These are phyloP conservation scores for Zhuqinia jingwanae DNA, from an alignment of 2,888 invertebrate genomes.

Conservation along the genomic window DNA sequence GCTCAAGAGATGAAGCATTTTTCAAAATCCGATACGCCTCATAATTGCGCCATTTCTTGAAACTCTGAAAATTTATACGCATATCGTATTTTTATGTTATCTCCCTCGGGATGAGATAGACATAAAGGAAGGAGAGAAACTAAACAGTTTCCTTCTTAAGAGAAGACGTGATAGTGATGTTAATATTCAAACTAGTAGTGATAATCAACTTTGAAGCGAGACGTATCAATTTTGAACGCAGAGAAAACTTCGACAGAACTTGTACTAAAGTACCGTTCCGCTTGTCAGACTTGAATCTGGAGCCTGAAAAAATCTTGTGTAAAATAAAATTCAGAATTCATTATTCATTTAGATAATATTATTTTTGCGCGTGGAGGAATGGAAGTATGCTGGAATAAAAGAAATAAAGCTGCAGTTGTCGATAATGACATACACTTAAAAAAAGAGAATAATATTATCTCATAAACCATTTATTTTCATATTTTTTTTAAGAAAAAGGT, in stretches of 20 bases:
- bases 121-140: constrained; percentile 4
- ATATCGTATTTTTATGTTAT: constrained; percentile 24
- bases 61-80: constrained; percentile 52
- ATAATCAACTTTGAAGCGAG: constrained; percentile 49
- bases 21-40: constrained; percentile 22
- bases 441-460: not conserved
- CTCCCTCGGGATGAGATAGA: constrained; percentile 14
- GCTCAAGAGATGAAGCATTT: constrained; percentile 17
- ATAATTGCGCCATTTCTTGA: constrained; percentile 43
- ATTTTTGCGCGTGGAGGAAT: constrained; percentile 15
- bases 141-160: not conserved
- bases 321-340: constrained; percentile 26
- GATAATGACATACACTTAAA: not conserved
- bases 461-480: constrained; percentile 3
- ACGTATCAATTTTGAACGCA: constrained; percentile 24
- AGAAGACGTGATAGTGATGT: not conserved
- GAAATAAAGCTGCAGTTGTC: not conserved
- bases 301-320: not conserved
- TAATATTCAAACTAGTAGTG: not conserved
- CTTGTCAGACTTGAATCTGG: constrained; percentile 10
- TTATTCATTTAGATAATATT: constrained; percentile 33
- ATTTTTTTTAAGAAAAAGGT: not conserved
- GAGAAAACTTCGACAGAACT: constrained; percentile 26
- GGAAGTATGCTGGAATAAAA: not conserved
- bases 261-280: not conserved